Percentiles rank a stretch among this genome's conserved stretches.
phyloP scores from a whole-genome alignment of 1,140 invertebrate genomes.

The Aphidius ervi region DNA sequence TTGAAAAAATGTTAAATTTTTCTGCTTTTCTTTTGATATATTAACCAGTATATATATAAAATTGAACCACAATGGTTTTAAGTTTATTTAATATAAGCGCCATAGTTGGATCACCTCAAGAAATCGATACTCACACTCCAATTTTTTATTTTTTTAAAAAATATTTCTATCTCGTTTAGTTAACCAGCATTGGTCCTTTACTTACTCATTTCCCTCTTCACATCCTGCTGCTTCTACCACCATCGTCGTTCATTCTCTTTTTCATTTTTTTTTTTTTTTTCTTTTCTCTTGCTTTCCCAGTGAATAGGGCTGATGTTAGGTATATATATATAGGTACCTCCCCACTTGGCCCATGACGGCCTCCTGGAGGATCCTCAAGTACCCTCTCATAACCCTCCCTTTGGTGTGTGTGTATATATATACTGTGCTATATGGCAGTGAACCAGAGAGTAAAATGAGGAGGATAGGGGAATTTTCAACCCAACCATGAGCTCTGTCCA shows the following conservation, averaged over 20 bases:
- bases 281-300: slow-evolving; percentile 20
- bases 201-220: slow-evolving; percentile 21
- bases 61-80: too few species aligned
- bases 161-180: slow-evolving; percentile 17
- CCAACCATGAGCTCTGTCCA: slow-evolving; percentile 49
- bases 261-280: not conserved
- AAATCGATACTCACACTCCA: slow-evolving; percentile 46
- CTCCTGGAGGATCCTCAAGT: slow-evolving; percentile 53
- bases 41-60: too few species aligned
- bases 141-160: slow-evolving; percentile 9
- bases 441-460: not conserved
- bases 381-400: slow-evolving; percentile 48
- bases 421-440: not conserved
- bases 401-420: not conserved
- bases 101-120: slow-evolving; percentile 49
- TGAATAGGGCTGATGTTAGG: slow-evolving; percentile 16
- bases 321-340: slow-evolving; percentile 30
- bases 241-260: not conserved
- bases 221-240: slow-evolving; percentile 22
- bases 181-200: slow-evolving; percentile 9
- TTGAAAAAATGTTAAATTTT: too few species aligned
- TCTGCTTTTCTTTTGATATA: too few species aligned
- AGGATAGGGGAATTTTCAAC: slow-evolving; percentile 26
- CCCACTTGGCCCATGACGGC: slow-evolving; percentile 49
- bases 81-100: slow-evolving; percentile 25